Evolutionary conservation across 2,888 invertebrate species (phyloP).

Genomic region (Eupithecia pulchellata): DNA sequence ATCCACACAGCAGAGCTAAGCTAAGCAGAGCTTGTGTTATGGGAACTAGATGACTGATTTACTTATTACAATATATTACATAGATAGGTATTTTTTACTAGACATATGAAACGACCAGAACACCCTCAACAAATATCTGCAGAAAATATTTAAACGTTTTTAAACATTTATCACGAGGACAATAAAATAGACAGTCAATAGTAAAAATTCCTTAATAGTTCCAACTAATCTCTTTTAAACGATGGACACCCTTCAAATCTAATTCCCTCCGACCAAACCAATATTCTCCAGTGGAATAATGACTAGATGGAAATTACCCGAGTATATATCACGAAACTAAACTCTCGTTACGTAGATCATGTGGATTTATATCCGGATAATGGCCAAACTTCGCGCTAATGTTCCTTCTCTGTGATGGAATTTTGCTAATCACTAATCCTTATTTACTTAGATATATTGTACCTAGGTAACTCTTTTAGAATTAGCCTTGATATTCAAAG

Average conservation of each 20-base stretch:
- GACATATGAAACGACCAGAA: too few species aligned
- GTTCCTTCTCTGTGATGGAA: constrained; percentile 35
- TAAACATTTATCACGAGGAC: too few species aligned
- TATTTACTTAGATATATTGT: constrained; percentile 1
- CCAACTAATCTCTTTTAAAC: constrained; percentile 24
- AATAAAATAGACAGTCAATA: neutral
- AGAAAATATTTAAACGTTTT: too few species aligned
- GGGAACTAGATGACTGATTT: too few species aligned
- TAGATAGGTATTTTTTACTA: too few species aligned
- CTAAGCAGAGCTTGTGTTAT: too few species aligned
- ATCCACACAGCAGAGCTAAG: too few species aligned
- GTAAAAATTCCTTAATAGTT: neutral
- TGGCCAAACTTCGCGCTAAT: constrained; percentile 58
- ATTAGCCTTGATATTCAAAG: neutral
- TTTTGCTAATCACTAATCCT: constrained; percentile 49
- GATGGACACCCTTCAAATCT: constrained; percentile 11
- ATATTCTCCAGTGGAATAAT: constrained; percentile 20
- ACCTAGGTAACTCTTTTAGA: constrained; percentile 5
- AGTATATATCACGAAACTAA: constrained; percentile 45
- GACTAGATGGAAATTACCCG: constrained; percentile 37
- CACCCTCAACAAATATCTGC: too few species aligned
- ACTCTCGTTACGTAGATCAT: constrained; percentile 59
- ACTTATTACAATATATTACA: too few species aligned
- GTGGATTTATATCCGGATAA: constrained; percentile 60
- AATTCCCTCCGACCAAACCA: constrained; percentile 17